A percentile compares a stretch with the other conserved stretches of the same genome.
These are phyloP conservation scores for Nymphicus hollandicus DNA, from an alignment of 2,113 vertebrate species.

Conservation along the genomic window DNA sequence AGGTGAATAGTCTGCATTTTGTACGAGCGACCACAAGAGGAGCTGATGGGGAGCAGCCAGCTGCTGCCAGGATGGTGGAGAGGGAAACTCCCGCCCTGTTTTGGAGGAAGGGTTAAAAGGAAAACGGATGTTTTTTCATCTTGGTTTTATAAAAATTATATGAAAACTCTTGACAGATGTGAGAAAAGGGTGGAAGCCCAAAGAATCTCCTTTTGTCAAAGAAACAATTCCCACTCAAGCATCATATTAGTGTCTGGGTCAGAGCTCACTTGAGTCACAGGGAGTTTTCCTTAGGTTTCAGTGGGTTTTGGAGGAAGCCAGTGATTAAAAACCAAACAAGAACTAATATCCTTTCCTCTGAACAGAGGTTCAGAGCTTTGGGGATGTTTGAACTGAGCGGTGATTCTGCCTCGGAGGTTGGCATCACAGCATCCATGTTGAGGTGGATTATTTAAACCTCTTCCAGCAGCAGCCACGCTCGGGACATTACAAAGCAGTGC, in stretches of 20 bases:
- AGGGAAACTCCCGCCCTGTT: background rate
- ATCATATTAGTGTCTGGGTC: background rate
- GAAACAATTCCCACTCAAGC: background rate
- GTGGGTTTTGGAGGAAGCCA: background rate
- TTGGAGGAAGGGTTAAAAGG: background rate
- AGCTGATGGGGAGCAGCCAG: background rate
- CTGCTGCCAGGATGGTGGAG: background rate
- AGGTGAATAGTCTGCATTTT: background rate
- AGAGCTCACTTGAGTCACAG: background rate
- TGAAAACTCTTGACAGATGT: background rate
- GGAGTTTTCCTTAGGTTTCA: background rate
- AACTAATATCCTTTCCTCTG: background rate
- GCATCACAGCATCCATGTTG: background rate
- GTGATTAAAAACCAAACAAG: background rate
- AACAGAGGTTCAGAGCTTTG: background rate
- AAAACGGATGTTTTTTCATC: background rate
- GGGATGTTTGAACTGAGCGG: background rate
- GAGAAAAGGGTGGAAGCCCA: background rate
- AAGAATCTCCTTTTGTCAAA: background rate
- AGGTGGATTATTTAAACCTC: background rate
- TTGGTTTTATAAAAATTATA: background rate
- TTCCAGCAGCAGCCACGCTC: rapidly evolving
- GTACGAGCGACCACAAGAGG: background rate
- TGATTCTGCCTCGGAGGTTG: background rate
- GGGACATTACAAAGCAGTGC: rapidly evolving